Evolutionary conservation across 2,888 invertebrate genomes (phyloP).

Genomic region (Drosophila multiciliata): DNA sequence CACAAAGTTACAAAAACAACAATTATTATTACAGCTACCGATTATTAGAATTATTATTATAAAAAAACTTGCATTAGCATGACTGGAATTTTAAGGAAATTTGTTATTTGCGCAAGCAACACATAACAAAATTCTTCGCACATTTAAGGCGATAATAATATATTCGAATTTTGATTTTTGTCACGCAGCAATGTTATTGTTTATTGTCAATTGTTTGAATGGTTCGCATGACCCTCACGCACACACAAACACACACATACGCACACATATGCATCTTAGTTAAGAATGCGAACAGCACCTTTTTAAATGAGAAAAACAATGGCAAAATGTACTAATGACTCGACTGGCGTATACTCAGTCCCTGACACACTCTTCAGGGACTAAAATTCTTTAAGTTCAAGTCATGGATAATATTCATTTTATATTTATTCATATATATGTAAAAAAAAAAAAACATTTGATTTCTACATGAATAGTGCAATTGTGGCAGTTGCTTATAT

Average conservation of each 20-base stretch:
- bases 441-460: background rate
- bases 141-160: background rate
- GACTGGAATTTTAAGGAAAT: slow-evolving; percentile 8
- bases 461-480: background rate
- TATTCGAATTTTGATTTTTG: slow-evolving; percentile 8
- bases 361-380: background rate
- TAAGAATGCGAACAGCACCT: slow-evolving; percentile 15
- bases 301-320: slow-evolving; percentile 19
- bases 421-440: background rate
- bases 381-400: no score
- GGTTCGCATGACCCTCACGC: slow-evolving; percentile 15
- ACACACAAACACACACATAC: background rate
- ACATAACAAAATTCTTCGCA: slow-evolving; percentile 5
- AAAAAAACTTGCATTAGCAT: background rate
- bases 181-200: background rate
- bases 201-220: slow-evolving; percentile 29
- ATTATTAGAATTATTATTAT: background rate
- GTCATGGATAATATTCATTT: background rate
- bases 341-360: slow-evolving; percentile 1
- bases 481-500: background rate
- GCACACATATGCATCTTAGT: background rate
- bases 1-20: background rate
- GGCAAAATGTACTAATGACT: slow-evolving; percentile 7
- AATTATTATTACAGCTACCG: background rate
- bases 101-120: slow-evolving; percentile 2